These are phyloP conservation scores for Psittacula echo DNA, from an alignment of 2,797 vertebrate species.

Conservation along the genomic window DNA sequence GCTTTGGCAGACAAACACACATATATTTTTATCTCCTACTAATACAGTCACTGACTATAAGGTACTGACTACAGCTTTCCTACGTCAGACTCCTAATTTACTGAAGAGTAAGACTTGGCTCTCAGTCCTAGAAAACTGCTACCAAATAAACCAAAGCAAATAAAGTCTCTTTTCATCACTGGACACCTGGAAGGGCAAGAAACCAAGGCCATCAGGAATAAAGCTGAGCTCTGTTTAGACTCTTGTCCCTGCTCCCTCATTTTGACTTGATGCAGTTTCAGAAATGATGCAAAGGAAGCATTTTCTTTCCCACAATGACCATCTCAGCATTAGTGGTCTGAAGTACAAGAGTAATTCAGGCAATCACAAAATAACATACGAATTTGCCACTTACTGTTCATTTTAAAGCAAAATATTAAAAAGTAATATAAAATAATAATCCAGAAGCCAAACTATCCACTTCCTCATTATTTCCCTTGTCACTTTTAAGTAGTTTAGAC, in stretches of 20 bases:
- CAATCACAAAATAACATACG: background rate
- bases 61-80: background rate
- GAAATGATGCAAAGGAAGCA: background rate
- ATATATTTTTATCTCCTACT: conserved; percentile 27
- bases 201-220: background rate
- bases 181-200: background rate
- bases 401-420: background rate
- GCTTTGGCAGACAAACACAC: conserved; percentile 38
- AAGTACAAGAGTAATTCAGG: background rate
- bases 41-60: background rate
- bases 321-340: background rate
- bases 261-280: background rate
- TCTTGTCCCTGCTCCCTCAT: background rate
- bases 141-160: background rate
- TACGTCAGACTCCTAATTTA: background rate
- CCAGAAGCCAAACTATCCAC: background rate
- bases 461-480: background rate
- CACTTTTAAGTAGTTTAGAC: background rate
- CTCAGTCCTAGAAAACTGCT: background rate
- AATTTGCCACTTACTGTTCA: background rate
- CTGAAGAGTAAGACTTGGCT: background rate
- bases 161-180: background rate
- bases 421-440: background rate
- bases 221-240: background rate
- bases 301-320: background rate